Evolutionary conservation across 2,888 invertebrate genomes (phyloP).

Genomic region (Drosophila testacea): DNA sequence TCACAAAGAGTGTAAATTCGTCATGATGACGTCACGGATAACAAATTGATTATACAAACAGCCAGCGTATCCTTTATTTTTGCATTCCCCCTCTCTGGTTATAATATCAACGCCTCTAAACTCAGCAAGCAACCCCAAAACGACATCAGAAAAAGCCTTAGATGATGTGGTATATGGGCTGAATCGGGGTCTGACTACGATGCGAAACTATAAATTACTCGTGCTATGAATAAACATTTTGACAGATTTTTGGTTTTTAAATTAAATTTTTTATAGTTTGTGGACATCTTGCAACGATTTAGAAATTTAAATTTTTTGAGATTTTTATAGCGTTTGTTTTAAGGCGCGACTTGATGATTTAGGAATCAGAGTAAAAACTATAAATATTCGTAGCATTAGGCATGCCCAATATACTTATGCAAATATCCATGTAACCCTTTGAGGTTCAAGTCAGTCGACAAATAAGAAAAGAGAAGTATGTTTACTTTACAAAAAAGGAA

Average conservation of each 20-base stretch:
- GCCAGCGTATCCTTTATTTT: slow-evolving; percentile 74
- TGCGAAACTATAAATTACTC: slow-evolving; percentile 49
- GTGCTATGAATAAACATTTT: slow-evolving; percentile 81
- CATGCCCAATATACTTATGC: slow-evolving; percentile 51
- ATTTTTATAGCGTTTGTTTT: slow-evolving; percentile 48
- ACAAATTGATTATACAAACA: slow-evolving; percentile 82
- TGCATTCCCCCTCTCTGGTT: slow-evolving; percentile 36
- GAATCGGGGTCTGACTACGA: slow-evolving; percentile 9
- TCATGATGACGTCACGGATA: slow-evolving; percentile 84
- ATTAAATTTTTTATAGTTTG: slow-evolving; percentile 60
- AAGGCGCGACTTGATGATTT: slow-evolving; percentile 54
- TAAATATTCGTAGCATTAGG: slow-evolving; percentile 36
- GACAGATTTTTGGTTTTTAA: slow-evolving; percentile 70
- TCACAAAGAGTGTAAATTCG: slow-evolving; percentile 81
- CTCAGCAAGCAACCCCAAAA: slow-evolving; percentile 39
- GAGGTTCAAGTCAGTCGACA: slow-evolving; percentile 2
- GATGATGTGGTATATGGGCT: slow-evolving; percentile 21
- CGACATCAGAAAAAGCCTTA: slow-evolving; percentile 20
- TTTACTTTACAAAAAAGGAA: slow-evolving; percentile 1
- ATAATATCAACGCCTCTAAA: slow-evolving; percentile 44
- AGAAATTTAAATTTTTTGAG: slow-evolving; percentile 55
- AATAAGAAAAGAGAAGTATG: slow-evolving; percentile 10
- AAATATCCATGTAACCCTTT: slow-evolving; percentile 14
- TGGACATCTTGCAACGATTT: slow-evolving; percentile 55
- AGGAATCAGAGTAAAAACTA: slow-evolving; percentile 36